Evolutionary conservation across 2,113 vertebrate species (phyloP).

Genomic region (Poecile atricapillus): DNA sequence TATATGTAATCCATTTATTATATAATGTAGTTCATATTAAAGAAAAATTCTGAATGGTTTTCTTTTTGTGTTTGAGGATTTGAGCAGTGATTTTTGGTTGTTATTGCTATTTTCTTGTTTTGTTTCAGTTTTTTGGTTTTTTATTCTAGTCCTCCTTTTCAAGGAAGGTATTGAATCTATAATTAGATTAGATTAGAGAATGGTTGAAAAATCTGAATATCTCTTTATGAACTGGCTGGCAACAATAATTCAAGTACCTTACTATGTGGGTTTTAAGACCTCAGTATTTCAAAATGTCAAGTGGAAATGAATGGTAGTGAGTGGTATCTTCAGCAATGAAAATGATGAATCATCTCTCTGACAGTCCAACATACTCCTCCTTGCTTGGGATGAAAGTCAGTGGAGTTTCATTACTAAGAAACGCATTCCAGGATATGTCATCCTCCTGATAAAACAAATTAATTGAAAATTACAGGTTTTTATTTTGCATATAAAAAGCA

Average conservation of each 20-base stretch:
- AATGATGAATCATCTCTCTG: neutral
- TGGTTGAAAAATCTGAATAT: neutral
- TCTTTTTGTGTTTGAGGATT: neutral
- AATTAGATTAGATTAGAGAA: neutral
- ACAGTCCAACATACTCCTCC: neutral
- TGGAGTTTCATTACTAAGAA: neutral
- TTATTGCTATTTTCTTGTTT: neutral
- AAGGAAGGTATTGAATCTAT: neutral
- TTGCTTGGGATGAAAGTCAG: neutral
- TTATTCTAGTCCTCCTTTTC: neutral
- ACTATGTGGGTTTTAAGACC: neutral
- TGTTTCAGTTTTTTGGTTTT: fast-evolving
- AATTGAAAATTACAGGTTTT: neutral
- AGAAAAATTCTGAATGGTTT: neutral
- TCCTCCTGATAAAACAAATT: neutral
- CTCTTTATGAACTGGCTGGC: neutral
- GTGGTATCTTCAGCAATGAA: neutral
- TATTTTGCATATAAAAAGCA: neutral
- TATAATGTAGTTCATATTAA: neutral
- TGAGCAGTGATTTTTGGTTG: neutral
- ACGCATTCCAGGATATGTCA: neutral
- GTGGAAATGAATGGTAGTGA: neutral
- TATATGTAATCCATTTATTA: neutral
- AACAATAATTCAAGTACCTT: neutral
- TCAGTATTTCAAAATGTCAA: neutral